Base-by-base conservation (phyloP, 1,140 invertebrate species). In the Bombus ignitus region DNA sequence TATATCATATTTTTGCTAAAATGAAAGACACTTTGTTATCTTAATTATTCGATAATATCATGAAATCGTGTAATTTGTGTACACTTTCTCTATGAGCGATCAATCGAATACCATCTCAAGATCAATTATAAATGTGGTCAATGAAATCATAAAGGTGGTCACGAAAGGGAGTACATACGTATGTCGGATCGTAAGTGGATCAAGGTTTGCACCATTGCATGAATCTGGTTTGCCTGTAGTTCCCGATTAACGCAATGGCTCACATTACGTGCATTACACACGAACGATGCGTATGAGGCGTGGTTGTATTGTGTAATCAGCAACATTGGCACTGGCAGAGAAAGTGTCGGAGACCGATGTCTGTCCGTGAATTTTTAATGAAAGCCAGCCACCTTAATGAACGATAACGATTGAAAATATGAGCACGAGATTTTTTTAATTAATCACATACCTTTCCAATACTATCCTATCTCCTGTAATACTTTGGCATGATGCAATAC, bases 151-250 rank as follows among this genome's bases (percentile, higher is more conserved):
- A 37, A 74, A 44, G 15, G n/a, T 10, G 71, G n/a, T 65, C 32
- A 78, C 76, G 81, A 79, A 87, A 85, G 78, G 86, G 70, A 81
- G 85, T 84, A 53, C 47, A 53, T 53, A 22, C 47, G 5, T 53
- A 87, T 76, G 87, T 79, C 74, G 78, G 83, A 82, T 70, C 25
- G 77, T 90, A 94, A 93, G 92, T 94, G 80, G 93, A 91, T 94
- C 93, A 94, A 94, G 93, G 93, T 94, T 92, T 85, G 84, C 76
- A 71, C 75, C 84, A 83, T 92, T 90, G 90, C 79, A 85, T 86
- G 84, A 91, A 93, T 92, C 89, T 91, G 92, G 92, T 91, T 74
- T 79, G 90, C 85, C 78, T 74, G 89, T 87, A 85, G 88, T 92
- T 90, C 53, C 70, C 78, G 78, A 81, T 62, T 86, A 90, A 86